Conservation (phyloP, 92 coral and sea anemone genomes). For the Epizoanthus stellaris region DNA sequence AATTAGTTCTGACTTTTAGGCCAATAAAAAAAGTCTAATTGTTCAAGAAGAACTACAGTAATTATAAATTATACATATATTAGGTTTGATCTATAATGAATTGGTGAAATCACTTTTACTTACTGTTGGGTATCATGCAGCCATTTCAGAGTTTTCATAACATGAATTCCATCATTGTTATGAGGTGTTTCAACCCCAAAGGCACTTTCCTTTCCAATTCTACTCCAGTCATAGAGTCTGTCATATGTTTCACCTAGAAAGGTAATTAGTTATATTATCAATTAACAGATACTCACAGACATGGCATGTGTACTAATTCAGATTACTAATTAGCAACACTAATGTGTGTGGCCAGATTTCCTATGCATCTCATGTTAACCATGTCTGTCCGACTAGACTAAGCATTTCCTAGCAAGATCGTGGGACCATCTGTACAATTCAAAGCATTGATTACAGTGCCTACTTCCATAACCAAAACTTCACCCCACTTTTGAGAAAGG, state of each 20-base stretch:
- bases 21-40: neutral
- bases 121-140: constrained; percentile 96
- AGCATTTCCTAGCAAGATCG: no score
- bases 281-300: neutral
- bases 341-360: no score
- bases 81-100: neutral
- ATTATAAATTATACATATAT: neutral
- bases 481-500: no score
- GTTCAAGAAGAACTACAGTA: neutral
- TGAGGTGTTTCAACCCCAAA: constrained; percentile 99
- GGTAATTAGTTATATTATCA: no score
- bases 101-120: constrained; percentile 34
- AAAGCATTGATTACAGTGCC: no score
- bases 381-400: no score
- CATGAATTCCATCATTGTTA: constrained; percentile 95
- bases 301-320: neutral
- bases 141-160: constrained; percentile 91
- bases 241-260: constrained; percentile 88
- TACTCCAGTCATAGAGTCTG: constrained; percentile 93
- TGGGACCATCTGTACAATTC: no score
- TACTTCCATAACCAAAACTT: no score
- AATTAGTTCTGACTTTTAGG: no score
- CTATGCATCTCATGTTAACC: no score
- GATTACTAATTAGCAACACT: no score
- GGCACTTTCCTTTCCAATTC: constrained; percentile 82